A percentile compares a stretch with the other conserved stretches of the same genome.
phyloP scores from a whole-genome alignment of 2,113 vertebrate genomes.

The Takifugu flavidus region DNA sequence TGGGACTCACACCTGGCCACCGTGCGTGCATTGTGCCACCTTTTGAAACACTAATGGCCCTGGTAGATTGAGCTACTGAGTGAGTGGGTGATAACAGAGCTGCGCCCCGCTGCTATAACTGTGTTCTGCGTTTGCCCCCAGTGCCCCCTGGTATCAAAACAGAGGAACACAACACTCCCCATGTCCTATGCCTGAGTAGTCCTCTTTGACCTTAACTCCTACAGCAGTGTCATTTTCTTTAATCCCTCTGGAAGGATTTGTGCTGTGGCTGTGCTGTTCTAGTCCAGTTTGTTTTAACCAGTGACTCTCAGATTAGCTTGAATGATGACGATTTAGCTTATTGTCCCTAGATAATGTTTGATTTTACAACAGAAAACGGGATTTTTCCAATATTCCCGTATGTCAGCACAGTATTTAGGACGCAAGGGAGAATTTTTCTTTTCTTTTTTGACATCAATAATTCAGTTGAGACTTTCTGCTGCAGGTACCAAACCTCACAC shows the following conservation, averaged over 20 bases:
- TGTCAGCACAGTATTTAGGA: conserved; percentile 70
- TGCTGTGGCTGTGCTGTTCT: not conserved
- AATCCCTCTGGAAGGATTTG: conserved; percentile 11
- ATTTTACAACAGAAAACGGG: conserved; percentile 38
- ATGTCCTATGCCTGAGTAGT: conserved; percentile 43
- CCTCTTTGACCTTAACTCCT: conserved; percentile 46
- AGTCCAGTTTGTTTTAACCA: conserved; percentile 16
- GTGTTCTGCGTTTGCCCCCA: conserved; percentile 51
- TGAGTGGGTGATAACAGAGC: conserved; percentile 52
- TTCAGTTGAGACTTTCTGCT: conserved; percentile 40
- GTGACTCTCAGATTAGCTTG: conserved; percentile 16
- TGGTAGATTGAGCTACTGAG: conserved; percentile 35
- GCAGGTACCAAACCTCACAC: conserved; percentile 14
- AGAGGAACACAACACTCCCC: conserved; percentile 58
- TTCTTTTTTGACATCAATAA: conserved; percentile 22
- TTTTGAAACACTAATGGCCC: conserved; percentile 49
- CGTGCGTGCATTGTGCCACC: conserved; percentile 29
- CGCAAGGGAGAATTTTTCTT: conserved; percentile 51
- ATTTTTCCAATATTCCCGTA: conserved; percentile 43
- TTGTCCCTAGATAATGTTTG: conserved; percentile 47
- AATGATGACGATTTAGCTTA: conserved; percentile 59
- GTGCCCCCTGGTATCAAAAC: conserved; percentile 46
- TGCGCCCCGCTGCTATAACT: conserved; percentile 30
- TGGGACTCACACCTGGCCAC: conserved; percentile 16
- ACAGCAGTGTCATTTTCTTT: conserved; percentile 31